phyloP scores from a whole-genome alignment of 64 coral and sea anemone species.

The Montipora sp. region DNA sequence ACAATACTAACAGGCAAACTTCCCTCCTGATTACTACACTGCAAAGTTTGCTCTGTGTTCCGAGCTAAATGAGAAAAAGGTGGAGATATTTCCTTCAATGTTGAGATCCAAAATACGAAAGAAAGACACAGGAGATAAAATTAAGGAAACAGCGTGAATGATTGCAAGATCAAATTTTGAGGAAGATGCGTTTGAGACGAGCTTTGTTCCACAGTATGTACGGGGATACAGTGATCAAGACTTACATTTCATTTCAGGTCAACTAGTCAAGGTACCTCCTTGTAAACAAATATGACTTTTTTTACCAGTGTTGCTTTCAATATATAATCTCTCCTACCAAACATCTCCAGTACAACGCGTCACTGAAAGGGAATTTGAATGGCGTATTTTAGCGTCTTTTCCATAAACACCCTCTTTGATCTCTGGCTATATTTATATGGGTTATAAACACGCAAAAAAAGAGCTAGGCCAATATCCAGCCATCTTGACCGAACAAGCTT shows the following conservation, averaged over 20 bases:
- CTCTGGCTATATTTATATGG: too few species aligned
- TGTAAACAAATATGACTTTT: too few species aligned
- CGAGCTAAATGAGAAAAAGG: slow-evolving; percentile 57
- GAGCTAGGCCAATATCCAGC: too few species aligned
- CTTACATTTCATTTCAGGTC: slow-evolving; percentile 71
- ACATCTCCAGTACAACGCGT: too few species aligned
- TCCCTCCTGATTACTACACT: slow-evolving; percentile 36
- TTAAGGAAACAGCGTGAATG: slow-evolving; percentile 54
- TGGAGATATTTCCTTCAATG: slow-evolving; percentile 76
- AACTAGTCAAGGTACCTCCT: not conserved
- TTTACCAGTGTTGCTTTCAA: too few species aligned
- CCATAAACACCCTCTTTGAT: too few species aligned
- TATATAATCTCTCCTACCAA: too few species aligned
- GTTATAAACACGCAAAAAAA: too few species aligned
- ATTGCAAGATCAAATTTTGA: slow-evolving; percentile 61
- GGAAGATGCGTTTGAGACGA: slow-evolving; percentile 54
- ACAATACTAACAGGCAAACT: slow-evolving; percentile 27
- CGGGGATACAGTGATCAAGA: slow-evolving; percentile 79
- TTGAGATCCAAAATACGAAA: slow-evolving; percentile 56
- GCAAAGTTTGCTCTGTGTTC: slow-evolving; percentile 57
- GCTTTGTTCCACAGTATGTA: slow-evolving; percentile 52
- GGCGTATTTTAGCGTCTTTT: too few species aligned
- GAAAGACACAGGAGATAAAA: slow-evolving; percentile 48
- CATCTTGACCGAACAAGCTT: too few species aligned
- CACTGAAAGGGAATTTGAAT: too few species aligned